phyloP scores from a whole-genome alignment of 2,888 invertebrate genomes.

The Iselma pallidipennis region DNA sequence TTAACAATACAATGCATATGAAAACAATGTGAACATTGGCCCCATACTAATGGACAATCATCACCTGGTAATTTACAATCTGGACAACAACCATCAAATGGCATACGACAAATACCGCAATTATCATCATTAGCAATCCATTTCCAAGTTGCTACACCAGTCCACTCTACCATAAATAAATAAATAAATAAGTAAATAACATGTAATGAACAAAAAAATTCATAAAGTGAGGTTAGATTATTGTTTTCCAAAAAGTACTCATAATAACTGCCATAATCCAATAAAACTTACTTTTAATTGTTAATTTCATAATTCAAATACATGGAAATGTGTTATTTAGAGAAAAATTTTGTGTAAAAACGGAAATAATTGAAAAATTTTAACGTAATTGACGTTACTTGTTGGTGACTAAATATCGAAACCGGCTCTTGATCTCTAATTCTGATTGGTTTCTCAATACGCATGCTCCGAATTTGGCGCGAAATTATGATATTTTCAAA shows the following conservation, averaged over 20 bases:
- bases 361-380: too few relatives aligned
- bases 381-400: too few relatives aligned
- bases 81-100: slow-evolving; percentile 97
- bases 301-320: slow-evolving; percentile 31
- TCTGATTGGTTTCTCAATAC: too few relatives aligned
- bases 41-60: slow-evolving; percentile 98
- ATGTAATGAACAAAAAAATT: background rate
- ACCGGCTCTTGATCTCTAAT: too few relatives aligned
- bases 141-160: slow-evolving; percentile 96
- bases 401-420: too few relatives aligned
- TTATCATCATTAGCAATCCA: slow-evolving; percentile 99
- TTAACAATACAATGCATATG: slow-evolving; percentile 99
- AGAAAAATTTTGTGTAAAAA: too few relatives aligned
- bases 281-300: slow-evolving; percentile 29
- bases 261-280: background rate
- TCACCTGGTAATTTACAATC: slow-evolving; percentile 98
- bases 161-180: slow-evolving; percentile 73
- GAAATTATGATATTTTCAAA: too few relatives aligned
- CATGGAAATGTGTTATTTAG: too few relatives aligned
- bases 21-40: slow-evolving; percentile 98
- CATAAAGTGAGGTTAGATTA: slow-evolving; percentile 16
- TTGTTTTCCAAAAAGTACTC: background rate
- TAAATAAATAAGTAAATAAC: background rate
- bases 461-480: too few relatives aligned
- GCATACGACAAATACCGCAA: slow-evolving; percentile 98